Evolutionary conservation across 2,888 invertebrate genomes (phyloP).

Genomic region (Patella ulyssiponensis): DNA sequence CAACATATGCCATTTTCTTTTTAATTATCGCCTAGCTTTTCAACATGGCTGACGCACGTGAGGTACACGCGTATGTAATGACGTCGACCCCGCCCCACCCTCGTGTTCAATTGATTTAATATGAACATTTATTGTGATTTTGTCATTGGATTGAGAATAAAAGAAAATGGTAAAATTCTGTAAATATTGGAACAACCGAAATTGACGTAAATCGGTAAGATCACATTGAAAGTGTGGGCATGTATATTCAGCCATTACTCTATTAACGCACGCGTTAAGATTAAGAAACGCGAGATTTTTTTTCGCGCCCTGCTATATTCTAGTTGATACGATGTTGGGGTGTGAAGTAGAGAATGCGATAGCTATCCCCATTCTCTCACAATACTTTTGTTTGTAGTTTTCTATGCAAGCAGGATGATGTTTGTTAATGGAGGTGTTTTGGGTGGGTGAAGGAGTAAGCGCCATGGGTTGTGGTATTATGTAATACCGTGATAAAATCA

Average conservation of each 20-base stretch:
- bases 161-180: no score
- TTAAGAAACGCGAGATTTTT: neutral
- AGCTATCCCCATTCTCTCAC: neutral
- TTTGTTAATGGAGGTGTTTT: neutral
- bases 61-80: neutral
- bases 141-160: no score
- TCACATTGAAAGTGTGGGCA: neutral
- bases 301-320: no score
- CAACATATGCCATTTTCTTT: neutral
- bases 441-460: neutral
- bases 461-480: neutral
- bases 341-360: no score
- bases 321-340: no score
- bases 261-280: neutral
- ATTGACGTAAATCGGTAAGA: neutral
- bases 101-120: neutral
- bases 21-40: neutral
- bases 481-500: neutral
- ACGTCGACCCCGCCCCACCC: neutral
- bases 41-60: neutral
- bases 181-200: no score
- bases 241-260: neutral
- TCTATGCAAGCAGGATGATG: neutral
- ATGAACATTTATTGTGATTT: neutral
- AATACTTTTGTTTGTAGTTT: neutral